phyloP scores from a whole-genome alignment of 2,113 vertebrate species.

The Siniperca knerii region DNA sequence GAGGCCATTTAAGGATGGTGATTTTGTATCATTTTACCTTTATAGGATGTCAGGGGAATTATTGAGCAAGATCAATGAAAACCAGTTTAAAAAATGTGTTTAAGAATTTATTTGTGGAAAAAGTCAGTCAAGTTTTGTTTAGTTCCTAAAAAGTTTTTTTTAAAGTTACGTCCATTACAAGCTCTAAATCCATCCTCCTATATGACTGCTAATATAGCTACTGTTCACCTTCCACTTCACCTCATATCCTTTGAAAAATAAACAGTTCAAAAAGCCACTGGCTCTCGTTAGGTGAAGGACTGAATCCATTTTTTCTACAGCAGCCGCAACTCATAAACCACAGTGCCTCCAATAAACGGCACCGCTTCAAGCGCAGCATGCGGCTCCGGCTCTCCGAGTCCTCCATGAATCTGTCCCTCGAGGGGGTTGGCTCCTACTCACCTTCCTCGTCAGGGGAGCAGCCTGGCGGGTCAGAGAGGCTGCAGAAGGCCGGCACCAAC shows the following conservation, averaged over 20 bases:
- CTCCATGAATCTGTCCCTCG: constrained; percentile 85
- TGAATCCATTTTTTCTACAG: constrained; percentile 24
- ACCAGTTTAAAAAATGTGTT: background rate
- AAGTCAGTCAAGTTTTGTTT: no score
- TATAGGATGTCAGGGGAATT: background rate
- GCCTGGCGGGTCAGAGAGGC: constrained; percentile 48
- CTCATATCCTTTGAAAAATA: background rate
- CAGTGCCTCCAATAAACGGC: constrained; percentile 86
- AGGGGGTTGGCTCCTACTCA: constrained; percentile 70
- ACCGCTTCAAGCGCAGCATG: constrained; percentile 90
- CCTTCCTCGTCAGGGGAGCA: constrained; percentile 68
- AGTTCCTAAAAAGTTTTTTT: background rate
- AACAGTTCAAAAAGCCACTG: background rate
- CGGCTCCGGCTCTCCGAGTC: constrained; percentile 91
- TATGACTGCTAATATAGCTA: background rate
- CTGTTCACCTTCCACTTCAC: constrained; percentile 13
- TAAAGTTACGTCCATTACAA: background rate
- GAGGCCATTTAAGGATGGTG: background rate
- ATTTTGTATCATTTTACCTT: background rate
- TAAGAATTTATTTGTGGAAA: background rate
- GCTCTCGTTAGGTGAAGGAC: background rate
- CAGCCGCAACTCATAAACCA: constrained; percentile 82
- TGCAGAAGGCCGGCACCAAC: constrained; percentile 46
- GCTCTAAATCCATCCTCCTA: background rate
- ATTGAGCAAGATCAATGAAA: background rate